Evolutionary conservation across 1,140 invertebrate species (phyloP).

Genomic region (Drosophila setifemur): DNA sequence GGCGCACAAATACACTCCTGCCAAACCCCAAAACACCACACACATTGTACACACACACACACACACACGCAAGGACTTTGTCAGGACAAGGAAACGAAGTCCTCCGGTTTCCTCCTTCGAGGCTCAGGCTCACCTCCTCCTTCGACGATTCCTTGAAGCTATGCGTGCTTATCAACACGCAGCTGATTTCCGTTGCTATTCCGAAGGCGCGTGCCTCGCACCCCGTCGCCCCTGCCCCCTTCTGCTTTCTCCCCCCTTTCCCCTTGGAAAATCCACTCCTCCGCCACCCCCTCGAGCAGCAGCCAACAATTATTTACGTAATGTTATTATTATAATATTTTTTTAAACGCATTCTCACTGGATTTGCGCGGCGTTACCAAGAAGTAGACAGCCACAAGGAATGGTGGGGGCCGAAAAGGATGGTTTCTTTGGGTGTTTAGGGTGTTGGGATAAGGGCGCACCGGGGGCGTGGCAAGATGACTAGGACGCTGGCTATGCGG

Average conservation of each 20-base stretch:
- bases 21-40: background rate
- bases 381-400: conserved; percentile 32
- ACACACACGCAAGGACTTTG: background rate
- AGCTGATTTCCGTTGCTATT: conserved; percentile 78
- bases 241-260: background rate
- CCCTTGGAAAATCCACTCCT: background rate
- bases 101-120: conserved; percentile 3
- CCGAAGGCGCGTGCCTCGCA: conserved; percentile 61
- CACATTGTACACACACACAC: background rate
- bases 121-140: background rate
- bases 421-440: background rate
- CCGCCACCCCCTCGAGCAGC: conserved; percentile 17
- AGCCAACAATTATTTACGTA: conserved; percentile 80
- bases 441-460: background rate
- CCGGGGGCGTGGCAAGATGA: conserved; percentile 1
- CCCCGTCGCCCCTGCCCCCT: background rate
- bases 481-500: conserved; percentile 68
- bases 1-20: conserved; percentile 2
- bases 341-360: conserved; percentile 80
- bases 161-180: conserved; percentile 77
- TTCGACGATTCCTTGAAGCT: conserved; percentile 39
- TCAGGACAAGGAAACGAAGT: conserved; percentile 18
- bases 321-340: conserved; percentile 81
- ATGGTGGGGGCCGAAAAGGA: conserved; percentile 6
- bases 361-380: conserved; percentile 62